A percentile compares a stretch with the other conserved stretches of the same genome.
phyloP scores from a whole-genome alignment of 2,888 invertebrate genomes.

The Coelopa pilipes region DNA sequence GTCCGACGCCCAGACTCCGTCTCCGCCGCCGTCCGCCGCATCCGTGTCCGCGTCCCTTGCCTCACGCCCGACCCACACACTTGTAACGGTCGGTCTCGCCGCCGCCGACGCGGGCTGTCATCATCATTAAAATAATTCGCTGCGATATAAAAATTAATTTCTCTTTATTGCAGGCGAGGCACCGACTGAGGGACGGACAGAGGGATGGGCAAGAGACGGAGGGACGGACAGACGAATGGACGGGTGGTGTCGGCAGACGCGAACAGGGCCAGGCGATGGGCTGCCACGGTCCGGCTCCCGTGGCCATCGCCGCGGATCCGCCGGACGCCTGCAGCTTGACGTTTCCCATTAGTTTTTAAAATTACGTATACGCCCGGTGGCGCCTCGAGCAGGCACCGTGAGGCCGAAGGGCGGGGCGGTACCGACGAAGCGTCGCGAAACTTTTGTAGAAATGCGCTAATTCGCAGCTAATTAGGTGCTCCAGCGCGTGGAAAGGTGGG shows the following conservation, averaged over 20 bases:
- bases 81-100: not conserved
- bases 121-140: conserved; percentile 34
- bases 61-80: not conserved
- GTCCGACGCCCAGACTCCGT: conserved; percentile 4
- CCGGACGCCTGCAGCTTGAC: conserved; percentile 27
- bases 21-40: not conserved
- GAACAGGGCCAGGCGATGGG: not conserved
- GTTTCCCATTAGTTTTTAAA: conserved; percentile 22
- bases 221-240: too few relatives aligned
- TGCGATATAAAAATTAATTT: conserved; percentile 34
- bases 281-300: too few relatives aligned
- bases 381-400: not conserved
- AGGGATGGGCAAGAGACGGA: not conserved
- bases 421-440: conserved; percentile 22
- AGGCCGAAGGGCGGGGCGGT: conserved; percentile 3
- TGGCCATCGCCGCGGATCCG: not conserved
- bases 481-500: not conserved
- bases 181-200: not conserved
- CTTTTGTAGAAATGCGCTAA: conserved; percentile 39
- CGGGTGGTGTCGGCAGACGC: not conserved
- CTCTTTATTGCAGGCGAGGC: conserved; percentile 14
- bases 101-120: conserved; percentile 22
- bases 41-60: not conserved
- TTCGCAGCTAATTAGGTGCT: conserved; percentile 46
- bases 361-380: conserved; percentile 22